These are phyloP conservation scores for Trichechus manatus DNA, from an alignment of 2,113 vertebrate species.

Conservation along the genomic window DNA sequence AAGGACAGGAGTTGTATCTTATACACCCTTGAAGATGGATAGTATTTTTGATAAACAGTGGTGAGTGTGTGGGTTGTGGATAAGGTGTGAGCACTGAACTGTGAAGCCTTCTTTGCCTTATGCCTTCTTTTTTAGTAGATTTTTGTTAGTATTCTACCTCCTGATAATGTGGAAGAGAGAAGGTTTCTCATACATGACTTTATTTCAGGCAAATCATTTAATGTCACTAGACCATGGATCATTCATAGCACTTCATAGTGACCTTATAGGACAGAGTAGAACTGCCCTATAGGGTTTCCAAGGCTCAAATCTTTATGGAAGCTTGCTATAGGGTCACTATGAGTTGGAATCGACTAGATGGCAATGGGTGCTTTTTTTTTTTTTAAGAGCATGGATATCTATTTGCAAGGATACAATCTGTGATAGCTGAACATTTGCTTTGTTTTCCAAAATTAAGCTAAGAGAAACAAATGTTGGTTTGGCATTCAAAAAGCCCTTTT, in stretches of 20 bases:
- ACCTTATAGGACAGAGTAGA: neutral
- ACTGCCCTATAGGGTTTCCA: neutral
- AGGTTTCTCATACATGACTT: neutral
- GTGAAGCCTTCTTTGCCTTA: neutral
- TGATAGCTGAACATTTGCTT: constrained; percentile 26
- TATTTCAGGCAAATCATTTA: constrained; percentile 18
- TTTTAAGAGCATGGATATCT: neutral
- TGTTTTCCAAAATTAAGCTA: constrained; percentile 39
- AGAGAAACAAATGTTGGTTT: neutral
- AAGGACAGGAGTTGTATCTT: neutral
- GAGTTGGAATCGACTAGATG: neutral
- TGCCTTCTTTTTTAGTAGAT: neutral
- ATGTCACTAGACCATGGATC: neutral
- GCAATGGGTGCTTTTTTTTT: neutral
- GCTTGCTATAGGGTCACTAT: neutral
- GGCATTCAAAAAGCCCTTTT: neutral
- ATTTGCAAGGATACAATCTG: neutral
- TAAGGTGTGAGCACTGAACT: neutral
- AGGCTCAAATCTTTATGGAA: neutral
- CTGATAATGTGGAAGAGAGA: neutral
- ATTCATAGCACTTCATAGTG: neutral
- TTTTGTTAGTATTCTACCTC: neutral
- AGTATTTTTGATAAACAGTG: neutral
- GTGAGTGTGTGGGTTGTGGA: neutral
- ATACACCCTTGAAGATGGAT: neutral